These are phyloP conservation scores for Laspeyria flexula DNA, from an alignment of 2,888 invertebrate genomes.

Conservation along the genomic window DNA sequence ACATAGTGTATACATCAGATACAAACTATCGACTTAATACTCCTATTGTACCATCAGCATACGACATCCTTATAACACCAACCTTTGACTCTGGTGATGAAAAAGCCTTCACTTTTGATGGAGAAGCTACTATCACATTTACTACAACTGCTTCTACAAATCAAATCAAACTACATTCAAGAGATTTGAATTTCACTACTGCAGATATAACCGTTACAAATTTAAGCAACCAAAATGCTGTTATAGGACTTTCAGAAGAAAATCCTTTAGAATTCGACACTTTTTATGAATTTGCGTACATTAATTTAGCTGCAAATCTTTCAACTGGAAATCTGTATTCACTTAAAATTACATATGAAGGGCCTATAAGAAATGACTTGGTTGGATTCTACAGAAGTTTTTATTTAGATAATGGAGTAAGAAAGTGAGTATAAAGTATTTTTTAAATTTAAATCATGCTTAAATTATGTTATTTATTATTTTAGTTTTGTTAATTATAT, in stretches of 20 bases:
- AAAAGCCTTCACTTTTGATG: conserved; percentile 77
- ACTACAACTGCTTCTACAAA: conserved; percentile 53
- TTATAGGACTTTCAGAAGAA: conserved; percentile 45
- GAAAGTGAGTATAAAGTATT: conserved; percentile 68
- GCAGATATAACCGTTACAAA: conserved; percentile 52
- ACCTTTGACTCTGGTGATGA: conserved; percentile 75
- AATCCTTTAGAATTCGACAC: conserved; percentile 64
- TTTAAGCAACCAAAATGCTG: conserved; percentile 19
- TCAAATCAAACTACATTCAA: conserved; percentile 72
- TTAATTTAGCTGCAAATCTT: conserved; percentile 72
- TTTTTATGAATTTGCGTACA: conserved; percentile 77
- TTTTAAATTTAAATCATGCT: neutral
- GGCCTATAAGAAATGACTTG: conserved; percentile 83
- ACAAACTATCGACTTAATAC: conserved; percentile 72
- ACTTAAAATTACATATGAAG: conserved; percentile 83
- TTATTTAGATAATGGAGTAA: conserved; percentile 78
- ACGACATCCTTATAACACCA: conserved; percentile 83
- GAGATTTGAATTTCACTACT: conserved; percentile 63
- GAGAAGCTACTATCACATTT: conserved; percentile 75
- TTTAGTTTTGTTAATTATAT: no score
- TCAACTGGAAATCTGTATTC: conserved; percentile 66
- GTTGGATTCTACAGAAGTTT: conserved; percentile 88
- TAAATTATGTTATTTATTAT: no score
- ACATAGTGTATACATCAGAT: conserved; percentile 49
- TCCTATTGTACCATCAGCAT: conserved; percentile 79